phyloP scores from a whole-genome alignment of 2,113 vertebrate genomes.

The Chinchilla lanigera region DNA sequence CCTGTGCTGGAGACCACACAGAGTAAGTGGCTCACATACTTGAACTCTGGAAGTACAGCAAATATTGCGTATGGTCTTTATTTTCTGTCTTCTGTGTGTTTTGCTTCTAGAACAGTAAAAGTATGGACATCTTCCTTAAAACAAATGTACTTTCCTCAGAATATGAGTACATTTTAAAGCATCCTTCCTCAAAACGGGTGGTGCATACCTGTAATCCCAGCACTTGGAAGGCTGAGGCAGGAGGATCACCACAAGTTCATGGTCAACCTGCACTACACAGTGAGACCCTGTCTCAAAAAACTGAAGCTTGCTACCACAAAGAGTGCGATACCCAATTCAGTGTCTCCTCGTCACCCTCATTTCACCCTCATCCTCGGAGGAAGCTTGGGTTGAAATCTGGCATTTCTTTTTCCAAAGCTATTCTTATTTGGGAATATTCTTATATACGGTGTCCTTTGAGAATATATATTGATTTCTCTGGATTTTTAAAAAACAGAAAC shows the following conservation, averaged over 20 bases:
- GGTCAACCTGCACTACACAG: not conserved
- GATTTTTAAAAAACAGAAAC: not conserved
- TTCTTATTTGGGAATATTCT: not conserved
- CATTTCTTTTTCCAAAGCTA: not conserved
- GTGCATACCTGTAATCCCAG: not conserved
- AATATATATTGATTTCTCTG: not conserved
- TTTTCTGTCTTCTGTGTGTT: not conserved
- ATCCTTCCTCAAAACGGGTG: not conserved
- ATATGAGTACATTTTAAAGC: not conserved
- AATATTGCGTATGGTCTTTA: not conserved
- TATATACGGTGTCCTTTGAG: not conserved
- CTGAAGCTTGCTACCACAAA: not conserved
- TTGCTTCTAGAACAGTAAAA: not conserved
- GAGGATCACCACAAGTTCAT: not conserved
- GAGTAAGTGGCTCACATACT: rapidly evolving
- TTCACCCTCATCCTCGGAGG: not conserved
- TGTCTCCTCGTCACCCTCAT: rapidly evolving
- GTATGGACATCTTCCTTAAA: not conserved
- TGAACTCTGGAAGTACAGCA: not conserved
- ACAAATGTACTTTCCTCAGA: not conserved
- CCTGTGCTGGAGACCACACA: rapidly evolving
- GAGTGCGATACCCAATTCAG: rapidly evolving
- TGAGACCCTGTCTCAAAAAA: not conserved
- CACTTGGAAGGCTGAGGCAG: not conserved
- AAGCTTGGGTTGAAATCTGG: not conserved